Evolutionary conservation across 2,888 invertebrate genomes (phyloP), one percentile per base, ranked within the genome.

Genomic region (Gasteruption jaculator): DNA sequence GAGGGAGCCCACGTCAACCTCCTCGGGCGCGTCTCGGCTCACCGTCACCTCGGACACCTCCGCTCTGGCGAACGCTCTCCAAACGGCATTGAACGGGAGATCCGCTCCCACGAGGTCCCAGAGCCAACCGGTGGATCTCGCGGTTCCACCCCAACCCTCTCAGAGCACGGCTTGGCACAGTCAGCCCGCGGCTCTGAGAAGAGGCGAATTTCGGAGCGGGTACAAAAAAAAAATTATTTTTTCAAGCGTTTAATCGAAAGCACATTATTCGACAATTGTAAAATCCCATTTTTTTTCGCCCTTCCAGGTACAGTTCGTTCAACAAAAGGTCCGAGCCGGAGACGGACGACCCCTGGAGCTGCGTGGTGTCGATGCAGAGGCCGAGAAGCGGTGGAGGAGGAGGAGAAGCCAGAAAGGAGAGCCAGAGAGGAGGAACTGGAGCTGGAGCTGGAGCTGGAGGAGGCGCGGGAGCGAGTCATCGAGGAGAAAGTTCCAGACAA

Each of bases 111-210:
- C 72, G 43, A 65, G 74, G 44, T 74, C 74, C 36, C 73, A 72
- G 50, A 74, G 74, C 35, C 74, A 74, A 46, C 74, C 74, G 11
- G 69, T 73, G 21, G 72, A 73, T 52, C 60, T 74, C 32, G 62
- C 67, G 19, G 63, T 63, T 14, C 65, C 69, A 18, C 43, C 52
- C 27, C 56, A 62, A 38, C 16, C 45, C 1, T 58, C 59, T 34
- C 52, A 56, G 32, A 55, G 59, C 4, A 60, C 65, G 49, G 62
- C 60, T 29, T 63, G 68, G 68, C 68, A 68, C 52, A 69, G 67
- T 42, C 68, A 68, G 42, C 63, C 68, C 16, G 68, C 68, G 11
- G 68, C 66, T 12, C 63, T 65, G 32, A 60, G 65, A 38, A 58
- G 68, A 30, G 66, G 65, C 36, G 69, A 69, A 53, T 68, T 67